A percentile compares a stretch with the other conserved stretches of the same genome.
phyloP scores from a whole-genome alignment of 1,140 invertebrate genomes.

The Maconellicoccus hirsutus region DNA sequence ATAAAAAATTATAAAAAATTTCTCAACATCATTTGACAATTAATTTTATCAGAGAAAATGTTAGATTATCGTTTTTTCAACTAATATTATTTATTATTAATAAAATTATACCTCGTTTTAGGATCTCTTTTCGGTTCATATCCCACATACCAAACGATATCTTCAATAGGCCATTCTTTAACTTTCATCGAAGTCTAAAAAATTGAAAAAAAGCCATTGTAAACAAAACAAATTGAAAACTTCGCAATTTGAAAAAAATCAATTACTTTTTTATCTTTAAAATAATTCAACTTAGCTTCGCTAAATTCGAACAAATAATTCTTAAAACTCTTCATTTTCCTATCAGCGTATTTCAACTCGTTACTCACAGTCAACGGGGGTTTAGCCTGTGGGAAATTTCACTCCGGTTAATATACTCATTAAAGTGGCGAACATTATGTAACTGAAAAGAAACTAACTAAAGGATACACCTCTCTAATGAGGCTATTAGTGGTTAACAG shows the following conservation, averaged over 20 bases:
- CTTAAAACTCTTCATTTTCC: conserved; percentile 60
- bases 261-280: conserved; percentile 62
- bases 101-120: conserved; percentile 53
- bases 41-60: no score
- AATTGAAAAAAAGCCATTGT: conserved; percentile 2
- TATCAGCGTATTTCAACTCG: conserved; percentile 67
- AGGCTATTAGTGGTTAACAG: conserved; percentile 47
- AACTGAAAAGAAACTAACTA: no score
- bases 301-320: conserved; percentile 64
- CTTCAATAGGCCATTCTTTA: conserved; percentile 61
- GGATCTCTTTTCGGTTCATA: conserved; percentile 65
- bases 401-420: no score
- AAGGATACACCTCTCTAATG: conserved; percentile 40
- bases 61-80: no score
- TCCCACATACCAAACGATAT: conserved; percentile 70
- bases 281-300: conserved; percentile 61
- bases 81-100: no score
- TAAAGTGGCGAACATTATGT: no score
- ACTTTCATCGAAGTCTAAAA: conserved; percentile 48
- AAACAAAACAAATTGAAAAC: no score
- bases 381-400: conserved; percentile 36
- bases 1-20: no score
- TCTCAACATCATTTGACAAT: no score
- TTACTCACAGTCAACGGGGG: conserved; percentile 47
- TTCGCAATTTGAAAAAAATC: no score